These are phyloP conservation scores for Ormyrus thymus DNA, from an alignment of 2,888 invertebrate genomes.

Conservation along the genomic window DNA sequence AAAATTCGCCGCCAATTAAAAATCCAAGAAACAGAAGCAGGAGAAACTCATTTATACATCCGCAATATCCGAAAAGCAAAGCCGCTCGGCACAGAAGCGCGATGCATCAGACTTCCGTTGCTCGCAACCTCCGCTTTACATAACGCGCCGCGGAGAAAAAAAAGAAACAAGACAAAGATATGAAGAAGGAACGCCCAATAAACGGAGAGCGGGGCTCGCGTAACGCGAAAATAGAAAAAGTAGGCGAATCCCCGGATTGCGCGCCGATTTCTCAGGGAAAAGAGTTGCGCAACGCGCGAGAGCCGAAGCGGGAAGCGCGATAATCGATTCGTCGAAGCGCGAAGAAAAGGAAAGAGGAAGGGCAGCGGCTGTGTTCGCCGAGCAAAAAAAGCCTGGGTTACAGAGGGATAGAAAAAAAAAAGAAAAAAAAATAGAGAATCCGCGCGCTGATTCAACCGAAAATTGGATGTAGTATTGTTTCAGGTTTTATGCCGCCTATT, in stretches of 20 bases:
- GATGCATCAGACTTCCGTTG: too few relatives aligned
- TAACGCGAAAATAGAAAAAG: slow-evolving; percentile 15
- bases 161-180: background rate
- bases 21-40: too few relatives aligned
- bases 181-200: background rate
- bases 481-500: too few relatives aligned
- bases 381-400: background rate
- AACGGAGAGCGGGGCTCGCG: background rate
- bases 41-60: too few relatives aligned
- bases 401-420: too few relatives aligned
- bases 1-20: too few relatives aligned
- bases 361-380: too few relatives aligned
- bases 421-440: too few relatives aligned
- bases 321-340: slow-evolving; percentile 22
- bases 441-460: background rate
- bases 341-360: slow-evolving; percentile 11
- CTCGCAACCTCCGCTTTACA: background rate
- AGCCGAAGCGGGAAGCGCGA: background rate
- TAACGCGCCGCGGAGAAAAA: background rate
- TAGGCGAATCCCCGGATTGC: slow-evolving; percentile 2
- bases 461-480: background rate
- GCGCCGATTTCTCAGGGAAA: slow-evolving; percentile 11
- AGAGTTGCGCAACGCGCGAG: slow-evolving; percentile 21
- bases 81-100: too few relatives aligned
- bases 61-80: too few relatives aligned